phyloP scores from a whole-genome alignment of 2,797 vertebrate species.

The Antennarius maculatus region DNA sequence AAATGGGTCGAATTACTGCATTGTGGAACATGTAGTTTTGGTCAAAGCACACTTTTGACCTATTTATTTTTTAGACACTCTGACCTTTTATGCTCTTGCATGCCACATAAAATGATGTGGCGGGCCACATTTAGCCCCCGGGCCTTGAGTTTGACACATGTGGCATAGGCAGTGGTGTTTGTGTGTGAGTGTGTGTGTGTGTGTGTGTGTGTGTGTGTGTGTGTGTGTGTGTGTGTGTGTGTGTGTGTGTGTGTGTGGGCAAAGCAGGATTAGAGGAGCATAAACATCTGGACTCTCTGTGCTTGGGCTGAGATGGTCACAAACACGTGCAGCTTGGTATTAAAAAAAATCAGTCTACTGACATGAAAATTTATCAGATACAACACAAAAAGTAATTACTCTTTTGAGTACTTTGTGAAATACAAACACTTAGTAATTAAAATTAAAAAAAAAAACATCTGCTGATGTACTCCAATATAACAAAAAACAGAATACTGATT shows the following conservation, averaged over 20 bases:
- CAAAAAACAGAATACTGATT: neutral
- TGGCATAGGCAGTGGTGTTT: constrained; percentile 2
- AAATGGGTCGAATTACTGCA: no score
- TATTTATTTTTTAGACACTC: no score
- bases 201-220: neutral
- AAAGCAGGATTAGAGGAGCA: constrained; percentile 58
- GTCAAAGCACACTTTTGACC: no score
- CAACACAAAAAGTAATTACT: neutral
- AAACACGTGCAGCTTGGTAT: constrained; percentile 34
- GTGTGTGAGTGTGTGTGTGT: neutral
- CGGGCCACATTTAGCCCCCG: no score
- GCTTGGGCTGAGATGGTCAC: constrained; percentile 40
- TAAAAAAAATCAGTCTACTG: neutral
- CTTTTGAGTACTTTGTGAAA: neutral
- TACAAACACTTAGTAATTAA: neutral
- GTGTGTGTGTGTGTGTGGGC: constrained; percentile 23
- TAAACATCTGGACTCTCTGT: constrained; percentile 63
- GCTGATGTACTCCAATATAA: neutral
- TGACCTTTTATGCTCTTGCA: no score
- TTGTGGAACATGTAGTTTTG: no score
- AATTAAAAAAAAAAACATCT: neutral
- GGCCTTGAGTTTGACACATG: no score
- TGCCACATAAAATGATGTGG: no score
- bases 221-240: constrained; percentile 1
- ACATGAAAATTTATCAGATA: neutral